Evolutionary conservation across 2,113 vertebrate genomes (phyloP).

Genomic region (Ctenodactylus gundi): DNA sequence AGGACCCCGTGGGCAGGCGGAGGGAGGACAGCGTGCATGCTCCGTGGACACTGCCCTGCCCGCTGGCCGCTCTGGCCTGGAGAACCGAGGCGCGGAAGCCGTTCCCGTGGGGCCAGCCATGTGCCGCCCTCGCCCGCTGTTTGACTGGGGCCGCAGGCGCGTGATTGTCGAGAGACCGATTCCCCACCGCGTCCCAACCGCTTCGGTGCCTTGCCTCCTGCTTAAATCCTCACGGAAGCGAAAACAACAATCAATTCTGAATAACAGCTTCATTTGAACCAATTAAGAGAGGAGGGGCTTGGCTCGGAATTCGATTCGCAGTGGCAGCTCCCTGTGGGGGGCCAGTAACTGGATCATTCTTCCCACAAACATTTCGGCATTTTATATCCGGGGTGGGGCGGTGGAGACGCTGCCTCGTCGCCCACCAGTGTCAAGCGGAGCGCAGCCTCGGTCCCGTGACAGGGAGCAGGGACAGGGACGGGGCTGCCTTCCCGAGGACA

Average conservation of each 20-base stretch:
- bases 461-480: no score
- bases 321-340: slow-evolving; percentile 14
- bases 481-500: neutral
- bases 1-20: neutral
- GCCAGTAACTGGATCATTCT: neutral
- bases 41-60: no score
- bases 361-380: slow-evolving; percentile 20
- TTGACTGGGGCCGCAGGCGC: no score
- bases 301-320: neutral
- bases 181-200: neutral
- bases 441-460: no score
- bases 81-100: neutral
- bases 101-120: fast-evolving
- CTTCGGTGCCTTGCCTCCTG: neutral
- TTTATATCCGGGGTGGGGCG: slow-evolving; percentile 14
- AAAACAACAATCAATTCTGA: neutral
- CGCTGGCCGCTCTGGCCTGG: no score
- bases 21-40: fast-evolving
- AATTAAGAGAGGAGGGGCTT: neutral
- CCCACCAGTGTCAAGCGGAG: neutral
- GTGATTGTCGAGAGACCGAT: no score
- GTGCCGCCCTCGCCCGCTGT: no score
- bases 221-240: neutral
- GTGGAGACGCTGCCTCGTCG: neutral
- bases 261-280: slow-evolving; percentile 7